Evolutionary conservation across 2,113 vertebrate species (phyloP).

Genomic region (Corydoras sp.): DNA sequence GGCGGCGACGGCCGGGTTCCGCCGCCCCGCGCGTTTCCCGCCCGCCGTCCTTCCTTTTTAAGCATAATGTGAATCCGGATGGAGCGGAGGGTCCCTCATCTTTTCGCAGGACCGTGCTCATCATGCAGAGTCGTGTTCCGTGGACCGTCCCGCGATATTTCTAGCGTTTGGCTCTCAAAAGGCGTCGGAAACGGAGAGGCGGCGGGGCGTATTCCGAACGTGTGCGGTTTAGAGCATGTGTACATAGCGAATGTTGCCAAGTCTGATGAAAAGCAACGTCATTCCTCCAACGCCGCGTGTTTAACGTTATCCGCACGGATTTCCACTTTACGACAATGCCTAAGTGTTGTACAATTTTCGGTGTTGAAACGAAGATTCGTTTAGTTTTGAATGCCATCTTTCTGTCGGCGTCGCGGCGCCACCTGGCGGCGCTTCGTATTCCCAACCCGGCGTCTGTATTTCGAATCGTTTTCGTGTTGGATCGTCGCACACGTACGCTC

Average conservation of each 20-base stretch:
- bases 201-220: slow-evolving; percentile 71
- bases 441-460: too few relatives aligned
- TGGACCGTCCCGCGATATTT: slow-evolving; percentile 92
- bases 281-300: too few relatives aligned
- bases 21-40: slow-evolving; percentile 79
- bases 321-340: too few relatives aligned
- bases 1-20: slow-evolving; percentile 72
- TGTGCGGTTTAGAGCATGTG: slow-evolving; percentile 91
- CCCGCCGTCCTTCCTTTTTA: slow-evolving; percentile 75
- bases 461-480: slow-evolving; percentile 21
- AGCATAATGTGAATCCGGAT: slow-evolving; percentile 67
- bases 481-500: slow-evolving; percentile 40
- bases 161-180: slow-evolving; percentile 81
- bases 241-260: slow-evolving; percentile 60
- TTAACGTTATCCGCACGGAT: too few relatives aligned
- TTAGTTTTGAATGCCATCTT: too few relatives aligned
- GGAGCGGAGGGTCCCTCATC: not conserved
- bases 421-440: too few relatives aligned
- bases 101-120: slow-evolving; percentile 39
- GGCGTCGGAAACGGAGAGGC: slow-evolving; percentile 70
- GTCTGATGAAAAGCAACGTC: too few relatives aligned
- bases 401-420: too few relatives aligned
- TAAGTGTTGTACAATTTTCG: too few relatives aligned
- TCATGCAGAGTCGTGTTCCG: slow-evolving; percentile 74
- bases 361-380: too few relatives aligned